Base-by-base conservation (phyloP, 2,797 vertebrate species). In the Manis javanica region DNA sequence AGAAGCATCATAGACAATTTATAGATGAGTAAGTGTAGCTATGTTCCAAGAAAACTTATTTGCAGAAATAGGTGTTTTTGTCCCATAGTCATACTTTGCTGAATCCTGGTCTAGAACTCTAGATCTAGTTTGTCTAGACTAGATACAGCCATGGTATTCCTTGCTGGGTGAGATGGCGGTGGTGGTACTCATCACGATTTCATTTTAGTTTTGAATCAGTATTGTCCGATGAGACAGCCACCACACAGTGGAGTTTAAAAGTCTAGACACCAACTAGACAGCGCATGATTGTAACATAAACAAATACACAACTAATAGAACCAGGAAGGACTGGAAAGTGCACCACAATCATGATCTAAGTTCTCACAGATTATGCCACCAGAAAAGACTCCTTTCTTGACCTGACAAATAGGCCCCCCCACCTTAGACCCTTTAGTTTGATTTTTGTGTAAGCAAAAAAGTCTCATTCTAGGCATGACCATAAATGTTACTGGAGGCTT, bases 361-460 rank as follows among this genome's bases (percentile, higher is more conserved):
- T 85, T 75, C 75, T 77, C 29, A 72, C n/a, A 68, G 81, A 23
- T 85, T 34, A 77, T 77, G 74, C 29, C 29, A 18, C 46, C 34
- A 82, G 46, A 51, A 64, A 64, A 53, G 19, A 74, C 16, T 19
- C 9, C 64, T 53, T 87, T 24, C 64, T 61, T 55, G 71, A 66
- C 49, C 37, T 77, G 37, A 46, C 24, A 26, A 57, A 57, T 13
- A n/a, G 68, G 12, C 57, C 46, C 37, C 37, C 51, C 37, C 4
- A 18, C 84, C 37, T 57, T 72, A 86, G 37, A 37, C 53, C 29
- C 53, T 87, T 68, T 21, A 59, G 68, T 72, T 72, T 59, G 53
- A 59, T 87, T 87, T 72, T 31, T 87, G 84, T 72, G 26, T 87
- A 87, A 87, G 53, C 37, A 72, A 87, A 71, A 87, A 57, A 31